A percentile compares a stretch with the other conserved stretches of the same genome.
Evolutionary conservation across 2,888 invertebrate genomes (phyloP).

Genomic region (Synergus itoensis): DNA sequence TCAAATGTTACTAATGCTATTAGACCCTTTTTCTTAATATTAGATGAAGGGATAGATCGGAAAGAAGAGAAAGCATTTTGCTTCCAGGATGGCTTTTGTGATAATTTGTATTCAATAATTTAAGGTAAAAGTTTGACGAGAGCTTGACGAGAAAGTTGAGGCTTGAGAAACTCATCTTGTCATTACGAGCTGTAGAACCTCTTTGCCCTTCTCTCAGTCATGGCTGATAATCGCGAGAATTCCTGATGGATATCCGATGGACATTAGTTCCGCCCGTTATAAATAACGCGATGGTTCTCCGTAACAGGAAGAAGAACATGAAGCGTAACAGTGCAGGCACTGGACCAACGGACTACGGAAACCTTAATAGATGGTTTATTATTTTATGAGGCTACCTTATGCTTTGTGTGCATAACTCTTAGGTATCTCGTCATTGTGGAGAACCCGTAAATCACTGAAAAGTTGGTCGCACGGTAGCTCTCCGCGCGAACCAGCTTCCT

Average conservation of each 20-base stretch:
- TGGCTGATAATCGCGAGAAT: slow-evolving; percentile 34
- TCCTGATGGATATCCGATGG: slow-evolving; percentile 40
- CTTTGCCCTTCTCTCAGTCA: slow-evolving; percentile 19
- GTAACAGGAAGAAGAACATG: slow-evolving; percentile 53
- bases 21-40: not conserved
- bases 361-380: slow-evolving; percentile 73
- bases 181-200: slow-evolving; percentile 19
- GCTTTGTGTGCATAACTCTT: slow-evolving; percentile 63
- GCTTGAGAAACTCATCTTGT: slow-evolving; percentile 27
- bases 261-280: slow-evolving; percentile 61
- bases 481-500: slow-evolving; percentile 40
- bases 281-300: slow-evolving; percentile 62
- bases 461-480: slow-evolving; percentile 63
- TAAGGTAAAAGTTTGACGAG: not conserved
- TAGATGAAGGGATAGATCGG: not conserved
- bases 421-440: slow-evolving; percentile 48
- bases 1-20: too few species aligned
- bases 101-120: slow-evolving; percentile 15
- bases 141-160: slow-evolving; percentile 30
- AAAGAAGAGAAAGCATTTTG: not conserved
- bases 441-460: slow-evolving; percentile 65
- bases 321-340: slow-evolving; percentile 26
- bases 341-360: slow-evolving; percentile 41
- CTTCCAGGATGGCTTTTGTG: not conserved
- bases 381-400: slow-evolving; percentile 71